These are phyloP conservation scores for Leucopsar rothschildi DNA, from an alignment of 2,113 vertebrate genomes.

Conservation along the genomic window DNA sequence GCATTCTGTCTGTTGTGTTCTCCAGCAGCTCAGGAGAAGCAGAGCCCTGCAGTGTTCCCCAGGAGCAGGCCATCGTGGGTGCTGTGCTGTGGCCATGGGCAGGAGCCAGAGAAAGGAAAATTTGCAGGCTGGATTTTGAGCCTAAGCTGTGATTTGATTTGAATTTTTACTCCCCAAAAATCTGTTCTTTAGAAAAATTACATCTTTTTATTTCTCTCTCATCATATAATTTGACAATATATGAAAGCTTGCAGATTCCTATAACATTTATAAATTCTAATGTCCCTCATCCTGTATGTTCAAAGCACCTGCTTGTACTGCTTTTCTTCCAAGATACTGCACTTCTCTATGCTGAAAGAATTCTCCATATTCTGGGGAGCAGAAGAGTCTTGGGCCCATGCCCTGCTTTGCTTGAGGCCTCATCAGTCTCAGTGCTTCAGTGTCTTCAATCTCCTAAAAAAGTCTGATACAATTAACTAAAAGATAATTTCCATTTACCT, in stretches of 20 bases:
- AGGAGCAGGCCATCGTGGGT: not conserved
- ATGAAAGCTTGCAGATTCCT: not conserved
- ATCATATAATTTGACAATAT: not conserved
- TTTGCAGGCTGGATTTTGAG: not conserved
- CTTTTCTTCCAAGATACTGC: not conserved
- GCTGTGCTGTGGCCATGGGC: not conserved
- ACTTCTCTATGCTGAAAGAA: not conserved
- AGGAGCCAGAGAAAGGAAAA: not conserved
- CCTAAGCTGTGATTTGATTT: not conserved
- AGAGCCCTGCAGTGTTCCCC: not conserved
- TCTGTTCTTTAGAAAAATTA: not conserved
- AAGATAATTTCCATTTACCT: not conserved
- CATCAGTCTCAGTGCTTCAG: not conserved
- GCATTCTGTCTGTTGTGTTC: not conserved
- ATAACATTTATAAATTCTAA: not conserved
- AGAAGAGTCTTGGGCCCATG: not conserved
- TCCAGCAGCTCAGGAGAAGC: not conserved
- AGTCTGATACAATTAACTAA: not conserved
- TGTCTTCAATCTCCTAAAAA: not conserved
- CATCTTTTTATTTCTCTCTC: not conserved
- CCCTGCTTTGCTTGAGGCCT: not conserved
- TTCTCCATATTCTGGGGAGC: not conserved
- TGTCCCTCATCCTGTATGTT: accelerated
- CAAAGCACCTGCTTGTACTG: not conserved
- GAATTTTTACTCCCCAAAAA: not conserved